These are phyloP conservation scores for Macquaria australasica DNA, from an alignment of 2,113 vertebrate species.

Conservation along the genomic window DNA sequence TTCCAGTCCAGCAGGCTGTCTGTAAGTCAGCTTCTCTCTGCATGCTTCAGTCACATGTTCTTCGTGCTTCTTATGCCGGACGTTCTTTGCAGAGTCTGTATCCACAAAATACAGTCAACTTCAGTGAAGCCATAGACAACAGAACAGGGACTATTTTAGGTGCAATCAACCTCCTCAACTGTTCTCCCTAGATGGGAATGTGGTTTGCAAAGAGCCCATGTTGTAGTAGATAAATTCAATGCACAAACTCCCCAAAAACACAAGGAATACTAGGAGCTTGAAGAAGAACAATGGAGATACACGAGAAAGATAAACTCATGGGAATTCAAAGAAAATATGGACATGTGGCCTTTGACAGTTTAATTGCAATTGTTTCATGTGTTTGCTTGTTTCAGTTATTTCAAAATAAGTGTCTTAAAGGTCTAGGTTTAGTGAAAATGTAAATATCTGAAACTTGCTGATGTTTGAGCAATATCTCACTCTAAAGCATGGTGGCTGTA, in stretches of 20 bases:
- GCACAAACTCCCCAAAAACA: not conserved
- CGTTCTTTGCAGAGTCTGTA: not conserved
- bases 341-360: too few relatives aligned
- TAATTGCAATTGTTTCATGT: not conserved
- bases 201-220: not conserved
- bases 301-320: not conserved
- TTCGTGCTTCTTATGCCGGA: not conserved
- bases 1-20: constrained; percentile 1
- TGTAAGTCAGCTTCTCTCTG: not conserved
- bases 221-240: not conserved
- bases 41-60: not conserved
- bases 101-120: not conserved
- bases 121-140: not conserved
- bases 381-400: not conserved
- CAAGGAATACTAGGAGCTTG: not conserved
- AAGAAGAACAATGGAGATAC: not conserved
- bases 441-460: not conserved
- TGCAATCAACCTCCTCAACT: too few relatives aligned
- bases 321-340: not conserved
- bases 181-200: not conserved
- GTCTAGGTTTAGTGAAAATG: not conserved
- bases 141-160: too few relatives aligned
- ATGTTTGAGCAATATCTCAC: not conserved
- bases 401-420: not conserved
- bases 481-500: not conserved